Base-by-base conservation (phyloP, 2,797 vertebrate genomes). In the Etheostoma nigrum region DNA sequence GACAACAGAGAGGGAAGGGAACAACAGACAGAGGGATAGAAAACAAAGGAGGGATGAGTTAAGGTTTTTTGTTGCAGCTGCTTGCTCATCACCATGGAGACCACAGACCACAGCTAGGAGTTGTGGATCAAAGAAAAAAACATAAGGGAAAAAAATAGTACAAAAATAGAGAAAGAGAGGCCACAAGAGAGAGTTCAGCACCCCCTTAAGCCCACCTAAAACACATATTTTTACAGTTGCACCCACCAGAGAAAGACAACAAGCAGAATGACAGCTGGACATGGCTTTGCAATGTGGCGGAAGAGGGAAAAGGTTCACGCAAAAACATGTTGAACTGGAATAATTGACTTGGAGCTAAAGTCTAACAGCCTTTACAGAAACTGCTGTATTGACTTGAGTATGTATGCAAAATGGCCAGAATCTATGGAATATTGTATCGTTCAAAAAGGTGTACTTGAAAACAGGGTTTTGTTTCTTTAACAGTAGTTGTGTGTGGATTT, bases 61-160 rank as follows among this genome's bases (percentile, higher is more conserved):
- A 52, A 81, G 57, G 25, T 73, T 68, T 64, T 18, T 75, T 73
- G 78, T 62, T 73, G 61, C 68, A 58, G 80, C 83, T 88, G 67
- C 82, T 80, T 76, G 82, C 81, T 71, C 23, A 78, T 92, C 80
- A 78, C 86, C 85, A 91, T 86, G 79, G 82, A 85, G 68, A 90
- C 76, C 60, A 74, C 49, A 83, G 48, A 73, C 73, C 55, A 72
- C 45, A 78, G 62, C 57, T 25, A 33, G 53, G 52, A 80, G 71
- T 40, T 62, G 23, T 52, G 66, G 71, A 87, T 86, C 72, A 81
- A 79, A 89, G 42, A 15, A 44, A 68, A 72, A 44, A 62, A 53
- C 30, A 79, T 42, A 65, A 23, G 3, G 21, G 3, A 27, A 59
- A 54, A 44, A 44, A 23, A 33, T 10, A 18, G n/a, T 19, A 44